phyloP scores from a whole-genome alignment of 2,797 vertebrate species.

The Gymnoscopelus braueri region DNA sequence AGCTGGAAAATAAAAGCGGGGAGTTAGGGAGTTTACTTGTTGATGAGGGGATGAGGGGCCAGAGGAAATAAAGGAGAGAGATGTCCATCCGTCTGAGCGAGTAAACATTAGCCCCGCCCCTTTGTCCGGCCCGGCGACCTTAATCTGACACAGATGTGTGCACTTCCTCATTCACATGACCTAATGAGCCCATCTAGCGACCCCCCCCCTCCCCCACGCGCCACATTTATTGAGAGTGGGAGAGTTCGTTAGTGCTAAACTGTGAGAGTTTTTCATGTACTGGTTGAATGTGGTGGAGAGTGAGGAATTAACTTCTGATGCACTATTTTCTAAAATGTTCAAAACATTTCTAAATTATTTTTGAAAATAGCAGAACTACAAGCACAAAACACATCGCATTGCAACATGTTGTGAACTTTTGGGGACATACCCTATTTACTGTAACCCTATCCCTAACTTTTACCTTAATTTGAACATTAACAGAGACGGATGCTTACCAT shows the following conservation, averaged over 20 bases:
- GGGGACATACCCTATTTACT: too few species aligned
- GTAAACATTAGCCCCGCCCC: slow-evolving; percentile 3
- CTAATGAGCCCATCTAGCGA: slow-evolving; percentile 60
- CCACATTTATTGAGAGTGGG: neutral
- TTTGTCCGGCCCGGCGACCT: slow-evolving; percentile 29
- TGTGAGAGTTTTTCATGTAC: neutral
- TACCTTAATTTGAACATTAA: neutral
- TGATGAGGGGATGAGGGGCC: slow-evolving; percentile 1
- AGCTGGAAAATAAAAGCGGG: neutral
- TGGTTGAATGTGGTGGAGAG: too few species aligned
- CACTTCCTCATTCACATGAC: slow-evolving; percentile 83
- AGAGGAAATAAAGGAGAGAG: slow-evolving; percentile 14
- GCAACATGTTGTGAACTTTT: too few species aligned
- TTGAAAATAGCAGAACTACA: too few species aligned
- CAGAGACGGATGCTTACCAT: slow-evolving; percentile 74
- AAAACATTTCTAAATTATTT: too few species aligned
- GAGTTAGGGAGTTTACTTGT: too few species aligned
- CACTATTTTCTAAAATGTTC: too few species aligned
- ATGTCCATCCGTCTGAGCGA: slow-evolving; percentile 29
- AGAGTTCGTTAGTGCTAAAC: neutral
- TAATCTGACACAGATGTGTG: slow-evolving; percentile 82
- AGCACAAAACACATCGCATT: too few species aligned
- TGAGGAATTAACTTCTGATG: too few species aligned
- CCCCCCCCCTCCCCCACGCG: slow-evolving; percentile 15
- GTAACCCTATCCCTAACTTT: too few species aligned